Conservation (phyloP, 2,888 invertebrate genomes). For the Meganola albula region DNA sequence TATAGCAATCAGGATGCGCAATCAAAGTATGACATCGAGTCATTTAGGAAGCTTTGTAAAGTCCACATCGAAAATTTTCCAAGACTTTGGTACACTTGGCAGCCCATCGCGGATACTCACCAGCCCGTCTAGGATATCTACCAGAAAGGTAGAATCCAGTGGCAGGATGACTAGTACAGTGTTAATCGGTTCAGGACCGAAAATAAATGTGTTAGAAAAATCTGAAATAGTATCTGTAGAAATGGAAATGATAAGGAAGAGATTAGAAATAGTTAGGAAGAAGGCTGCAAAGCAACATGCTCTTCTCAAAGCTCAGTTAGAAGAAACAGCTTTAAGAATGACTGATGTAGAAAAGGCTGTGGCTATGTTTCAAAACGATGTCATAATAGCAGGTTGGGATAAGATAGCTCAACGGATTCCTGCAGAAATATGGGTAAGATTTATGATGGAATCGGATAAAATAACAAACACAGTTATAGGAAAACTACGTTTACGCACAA, state of each 20-base stretch:
- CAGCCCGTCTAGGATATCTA: background rate
- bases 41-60: background rate
- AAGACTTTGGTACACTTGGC: background rate
- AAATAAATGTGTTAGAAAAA: constrained; percentile 69
- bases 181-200: constrained; percentile 46
- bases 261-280: constrained; percentile 39
- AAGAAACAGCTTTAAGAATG: constrained; percentile 72
- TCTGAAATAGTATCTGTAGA: constrained; percentile 66
- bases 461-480: constrained; percentile 71
- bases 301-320: constrained; percentile 65
- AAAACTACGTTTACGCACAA: constrained; percentile 74
- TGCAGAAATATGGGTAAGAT: constrained; percentile 76
- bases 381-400: constrained; percentile 72
- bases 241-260: constrained; percentile 54
- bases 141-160: background rate
- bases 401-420: constrained; percentile 78
- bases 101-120: too few relatives aligned
- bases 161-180: constrained; percentile 47
- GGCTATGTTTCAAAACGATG: constrained; percentile 65
- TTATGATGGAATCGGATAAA: constrained; percentile 79
- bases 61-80: background rate
- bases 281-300: constrained; percentile 52
- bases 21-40: background rate
- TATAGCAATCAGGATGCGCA: background rate
- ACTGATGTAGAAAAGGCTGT: constrained; percentile 63